Evolutionary conservation across 2,113 vertebrate genomes (phyloP), one percentile per base, ranked within the genome.

Genomic region (Rhynchomys soricoides): DNA sequence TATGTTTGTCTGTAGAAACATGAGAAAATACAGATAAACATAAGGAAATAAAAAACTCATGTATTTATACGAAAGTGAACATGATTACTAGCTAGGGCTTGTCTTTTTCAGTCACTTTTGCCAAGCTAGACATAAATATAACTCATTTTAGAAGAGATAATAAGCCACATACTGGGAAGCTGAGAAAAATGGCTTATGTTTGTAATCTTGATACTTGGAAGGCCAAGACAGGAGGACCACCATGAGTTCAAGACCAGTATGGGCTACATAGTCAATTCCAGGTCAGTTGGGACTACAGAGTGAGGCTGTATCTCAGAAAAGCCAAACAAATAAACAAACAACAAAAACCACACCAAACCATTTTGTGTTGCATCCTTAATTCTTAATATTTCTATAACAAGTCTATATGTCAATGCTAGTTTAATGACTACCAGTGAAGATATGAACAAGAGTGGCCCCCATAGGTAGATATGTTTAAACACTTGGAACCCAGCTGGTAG

Each of bases 1-100:
- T 7, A 7, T 75, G 43, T 89, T 92, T 93, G 24, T 70, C 96
- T 96, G 94, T 73, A 94, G 83, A 64, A 95, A 90, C 17, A 83
- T 70, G 59, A 96, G 70, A 93, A 82, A 83, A 90, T 55, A 78
- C 37, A 85, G 64, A 71, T 77, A 92, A 90, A 83, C 73, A 86
- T 82, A 82, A 96, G 78, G 68, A 92, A 74, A 57, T 74, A 81
- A 89, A 81, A 88, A 78, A 82, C 16, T 62, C 73, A 74, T 26
- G 11, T 83, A 64, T 83, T 24, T 86, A 40, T 73, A 70, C 24
- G 29, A 19, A 40, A 71, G 68, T 73, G 50, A 55, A 31, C 24
- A 13, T 71, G 86, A 73, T 40, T 29, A 71, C 21, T 24, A 26
- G 50, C 26, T 12, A 70, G 50, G 68, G 26, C 50, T 73, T 31